phyloP scores from a whole-genome alignment of 1,140 invertebrate genomes.

The Saccostrea glomerata region DNA sequence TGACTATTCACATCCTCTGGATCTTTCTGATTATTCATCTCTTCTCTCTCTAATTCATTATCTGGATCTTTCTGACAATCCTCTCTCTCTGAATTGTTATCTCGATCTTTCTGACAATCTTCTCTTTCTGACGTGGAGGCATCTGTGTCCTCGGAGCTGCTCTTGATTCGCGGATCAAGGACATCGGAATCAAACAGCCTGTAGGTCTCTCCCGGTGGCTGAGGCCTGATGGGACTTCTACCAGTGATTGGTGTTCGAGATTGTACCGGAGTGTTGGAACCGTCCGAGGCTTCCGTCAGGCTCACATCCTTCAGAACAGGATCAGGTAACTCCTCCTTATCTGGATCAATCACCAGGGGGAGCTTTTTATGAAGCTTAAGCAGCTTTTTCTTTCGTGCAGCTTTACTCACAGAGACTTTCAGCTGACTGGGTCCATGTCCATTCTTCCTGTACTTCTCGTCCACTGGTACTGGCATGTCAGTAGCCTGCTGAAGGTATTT shows the following conservation, averaged over 20 bases:
- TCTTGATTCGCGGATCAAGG: background rate
- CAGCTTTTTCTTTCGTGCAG: slow-evolving; percentile 14
- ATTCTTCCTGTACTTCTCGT: slow-evolving; percentile 14
- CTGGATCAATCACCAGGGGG: slow-evolving; percentile 52
- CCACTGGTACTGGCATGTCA: background rate
- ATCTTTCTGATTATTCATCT: too few relatives aligned
- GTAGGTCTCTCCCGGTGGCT: slow-evolving; percentile 12
- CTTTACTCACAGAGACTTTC: background rate
- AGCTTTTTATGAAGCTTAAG: background rate
- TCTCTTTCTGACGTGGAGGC: background rate
- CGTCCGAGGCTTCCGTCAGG: slow-evolving; percentile 62
- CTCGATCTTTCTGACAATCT: background rate
- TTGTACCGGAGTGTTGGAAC: slow-evolving; percentile 59
- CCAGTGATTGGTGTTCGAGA: slow-evolving; percentile 63
- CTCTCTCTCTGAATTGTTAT: background rate
- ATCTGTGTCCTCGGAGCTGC: slow-evolving; percentile 40
- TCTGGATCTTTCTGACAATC: background rate
- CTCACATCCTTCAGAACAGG: slow-evolving; percentile 65
- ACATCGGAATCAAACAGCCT: slow-evolving; percentile 51
- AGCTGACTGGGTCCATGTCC: background rate
- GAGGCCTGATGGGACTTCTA: slow-evolving; percentile 54
- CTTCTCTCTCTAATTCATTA: background rate
- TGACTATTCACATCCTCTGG: background rate
- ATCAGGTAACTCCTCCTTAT: slow-evolving; percentile 60
- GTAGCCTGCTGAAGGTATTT: background rate